A percentile compares a stretch with the other conserved stretches of the same genome.
These are phyloP conservation scores for Halichondria panicea DNA, from an alignment of 37 sponge, comb jelly and placozoan species.

Conservation along the genomic window DNA sequence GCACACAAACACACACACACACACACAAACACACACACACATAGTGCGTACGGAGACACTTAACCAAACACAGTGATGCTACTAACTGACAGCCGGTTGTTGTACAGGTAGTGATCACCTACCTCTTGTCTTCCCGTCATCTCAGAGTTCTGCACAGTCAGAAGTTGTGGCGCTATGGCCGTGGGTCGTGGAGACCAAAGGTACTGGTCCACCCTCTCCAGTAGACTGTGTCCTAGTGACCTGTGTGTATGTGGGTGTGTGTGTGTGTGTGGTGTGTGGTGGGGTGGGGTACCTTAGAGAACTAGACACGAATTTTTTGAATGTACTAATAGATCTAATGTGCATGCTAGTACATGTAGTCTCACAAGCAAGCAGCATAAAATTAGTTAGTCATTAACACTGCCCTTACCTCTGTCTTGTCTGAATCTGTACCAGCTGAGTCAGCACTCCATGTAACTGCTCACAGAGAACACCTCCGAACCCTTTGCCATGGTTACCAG, in stretches of 20 bases:
- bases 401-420: conserved; percentile 33
- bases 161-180: conserved; percentile 44
- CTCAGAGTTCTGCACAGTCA: conserved; percentile 3
- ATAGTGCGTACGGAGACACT: too few species aligned
- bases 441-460: conserved; percentile 24
- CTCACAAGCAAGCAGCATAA: not conserved
- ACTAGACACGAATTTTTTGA: not conserved
- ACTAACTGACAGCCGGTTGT: too few species aligned
- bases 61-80: too few species aligned
- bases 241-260: conserved; percentile 13
- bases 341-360: not conserved
- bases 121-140: not conserved
- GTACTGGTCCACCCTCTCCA: conserved; percentile 58
- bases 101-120: too few species aligned
- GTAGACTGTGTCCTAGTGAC: conserved; percentile 20
- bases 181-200: conserved; percentile 52
- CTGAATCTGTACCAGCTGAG: conserved; percentile 12
- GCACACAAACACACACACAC: too few species aligned
- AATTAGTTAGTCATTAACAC: not conserved
- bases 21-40: too few species aligned
- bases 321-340: not conserved
- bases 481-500: not conserved
- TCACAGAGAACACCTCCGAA: not conserved
- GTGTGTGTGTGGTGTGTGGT: not conserved
- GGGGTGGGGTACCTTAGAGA: not conserved